phyloP scores from a whole-genome alignment of 2,888 invertebrate species.

The Hyposoter didymator region DNA sequence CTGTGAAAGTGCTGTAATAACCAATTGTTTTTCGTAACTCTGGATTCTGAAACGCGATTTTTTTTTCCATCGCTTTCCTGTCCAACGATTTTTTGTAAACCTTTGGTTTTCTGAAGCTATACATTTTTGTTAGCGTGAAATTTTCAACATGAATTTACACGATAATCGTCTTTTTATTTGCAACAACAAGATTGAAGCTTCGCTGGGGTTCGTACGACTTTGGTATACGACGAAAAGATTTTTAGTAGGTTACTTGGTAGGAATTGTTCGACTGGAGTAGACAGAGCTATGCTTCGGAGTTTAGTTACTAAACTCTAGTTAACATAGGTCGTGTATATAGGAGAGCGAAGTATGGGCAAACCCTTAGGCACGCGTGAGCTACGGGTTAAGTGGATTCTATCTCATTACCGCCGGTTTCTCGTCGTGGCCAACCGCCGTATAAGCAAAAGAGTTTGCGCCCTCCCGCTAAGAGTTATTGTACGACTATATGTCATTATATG shows the following conservation, averaged over 20 bases:
- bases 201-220: neutral
- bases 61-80: neutral
- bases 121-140: neutral
- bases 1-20: neutral
- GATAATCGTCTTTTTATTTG: neutral
- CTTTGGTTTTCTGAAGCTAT: neutral
- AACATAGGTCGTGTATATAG: constrained; percentile 46
- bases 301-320: constrained; percentile 75
- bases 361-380: constrained; percentile 79
- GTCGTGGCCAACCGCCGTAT: constrained; percentile 61
- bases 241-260: constrained; percentile 44
- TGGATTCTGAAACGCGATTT: neutral
- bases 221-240: neutral
- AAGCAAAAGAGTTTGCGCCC: constrained; percentile 67
- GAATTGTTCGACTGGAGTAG: constrained; percentile 18
- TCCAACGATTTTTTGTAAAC: neutral
- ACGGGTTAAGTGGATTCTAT: constrained; percentile 80
- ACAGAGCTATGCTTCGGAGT: constrained; percentile 61
- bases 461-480: constrained; percentile 39
- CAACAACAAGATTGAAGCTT: neutral
- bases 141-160: neutral
- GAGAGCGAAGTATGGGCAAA: constrained; percentile 60
- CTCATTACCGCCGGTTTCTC: constrained; percentile 76
- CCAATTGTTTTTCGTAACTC: neutral
- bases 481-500: constrained; percentile 1